Conservation (phyloP, 1,140 invertebrate genomes). For the Ips nitidus region DNA sequence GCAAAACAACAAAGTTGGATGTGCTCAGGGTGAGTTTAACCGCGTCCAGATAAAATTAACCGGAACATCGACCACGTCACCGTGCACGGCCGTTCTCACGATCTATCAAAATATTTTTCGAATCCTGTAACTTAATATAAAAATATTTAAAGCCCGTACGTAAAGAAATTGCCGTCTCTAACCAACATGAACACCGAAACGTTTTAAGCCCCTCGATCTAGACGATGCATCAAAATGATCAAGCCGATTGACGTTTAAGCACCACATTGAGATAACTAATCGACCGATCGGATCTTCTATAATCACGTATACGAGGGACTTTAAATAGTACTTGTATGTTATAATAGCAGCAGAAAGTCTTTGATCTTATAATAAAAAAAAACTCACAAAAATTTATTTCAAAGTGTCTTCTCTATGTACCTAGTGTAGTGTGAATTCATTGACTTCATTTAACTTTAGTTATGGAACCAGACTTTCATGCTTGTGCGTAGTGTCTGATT, state of each 20-base stretch:
- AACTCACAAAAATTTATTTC: too few relatives aligned
- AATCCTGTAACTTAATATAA: constrained; percentile 35
- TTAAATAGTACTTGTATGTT: background rate
- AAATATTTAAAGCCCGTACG: constrained; percentile 28
- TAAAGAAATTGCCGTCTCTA: constrained; percentile 13
- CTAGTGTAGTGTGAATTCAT: too few relatives aligned
- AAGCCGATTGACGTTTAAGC: constrained; percentile 41
- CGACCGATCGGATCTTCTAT: constrained; percentile 21
- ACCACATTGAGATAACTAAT: constrained; percentile 37
- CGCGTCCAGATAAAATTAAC: background rate
- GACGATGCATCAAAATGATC: constrained; percentile 40
- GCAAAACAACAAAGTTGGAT: constrained; percentile 8
- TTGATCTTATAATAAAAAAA: too few relatives aligned
- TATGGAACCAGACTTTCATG: too few relatives aligned
- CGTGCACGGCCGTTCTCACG: constrained; percentile 7
- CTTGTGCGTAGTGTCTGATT: too few relatives aligned
- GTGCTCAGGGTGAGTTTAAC: background rate
- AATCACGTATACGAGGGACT: constrained; percentile 22
- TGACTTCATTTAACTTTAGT: too few relatives aligned
- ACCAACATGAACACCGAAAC: constrained; percentile 26
- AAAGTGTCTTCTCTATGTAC: too few relatives aligned
- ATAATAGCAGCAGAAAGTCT: too few relatives aligned
- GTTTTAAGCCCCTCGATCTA: constrained; percentile 14
- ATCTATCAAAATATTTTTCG: constrained; percentile 32
- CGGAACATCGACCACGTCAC: too few relatives aligned